A percentile compares a stretch with the other conserved stretches of the same genome.
Conservation (phyloP, 2,797 vertebrate genomes). For the Helicolenus hilgendorfi region DNA sequence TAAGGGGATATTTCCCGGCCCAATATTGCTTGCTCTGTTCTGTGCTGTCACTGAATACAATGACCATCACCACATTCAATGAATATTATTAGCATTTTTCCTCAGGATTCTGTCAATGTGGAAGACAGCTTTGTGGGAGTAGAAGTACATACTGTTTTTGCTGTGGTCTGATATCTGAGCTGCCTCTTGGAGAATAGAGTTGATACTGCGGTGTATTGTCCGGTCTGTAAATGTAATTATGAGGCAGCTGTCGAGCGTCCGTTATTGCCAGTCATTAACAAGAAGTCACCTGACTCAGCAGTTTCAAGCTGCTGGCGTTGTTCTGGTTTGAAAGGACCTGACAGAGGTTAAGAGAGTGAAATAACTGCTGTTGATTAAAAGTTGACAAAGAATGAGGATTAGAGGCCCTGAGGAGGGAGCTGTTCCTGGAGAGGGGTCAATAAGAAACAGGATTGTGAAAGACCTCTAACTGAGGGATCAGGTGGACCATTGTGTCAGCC, state of each 20-base stretch:
- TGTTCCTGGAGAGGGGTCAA: constrained; percentile 7
- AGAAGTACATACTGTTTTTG: constrained; percentile 43
- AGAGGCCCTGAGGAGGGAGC: constrained; percentile 14
- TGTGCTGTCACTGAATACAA: constrained; percentile 70
- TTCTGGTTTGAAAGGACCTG: constrained; percentile 44
- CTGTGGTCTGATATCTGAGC: constrained; percentile 28
- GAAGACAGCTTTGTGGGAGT: constrained; percentile 40
- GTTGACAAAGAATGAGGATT: constrained; percentile 59
- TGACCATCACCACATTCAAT: constrained; percentile 69
- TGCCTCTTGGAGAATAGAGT: constrained; percentile 26
- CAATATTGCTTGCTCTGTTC: constrained; percentile 58
- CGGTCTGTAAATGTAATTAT: constrained; percentile 50
- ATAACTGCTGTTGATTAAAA: constrained; percentile 60
- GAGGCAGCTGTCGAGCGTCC: constrained; percentile 27
- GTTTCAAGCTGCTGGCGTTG: constrained; percentile 13
- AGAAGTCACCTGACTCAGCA: constrained; percentile 37
- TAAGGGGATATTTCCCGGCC: constrained; percentile 69
- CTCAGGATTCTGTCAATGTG: constrained; percentile 44
- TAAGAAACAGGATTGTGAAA: constrained; percentile 35
- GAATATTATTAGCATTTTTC: constrained; percentile 79
- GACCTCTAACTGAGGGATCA: constrained; percentile 43
- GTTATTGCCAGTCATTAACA: constrained; percentile 31
- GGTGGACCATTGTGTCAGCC: constrained; percentile 48
- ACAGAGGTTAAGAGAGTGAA: constrained; percentile 36
- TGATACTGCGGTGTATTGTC: constrained; percentile 23